These are phyloP conservation scores for Diarsia brunnea DNA, from an alignment of 2,888 invertebrate species.

Conservation along the genomic window DNA sequence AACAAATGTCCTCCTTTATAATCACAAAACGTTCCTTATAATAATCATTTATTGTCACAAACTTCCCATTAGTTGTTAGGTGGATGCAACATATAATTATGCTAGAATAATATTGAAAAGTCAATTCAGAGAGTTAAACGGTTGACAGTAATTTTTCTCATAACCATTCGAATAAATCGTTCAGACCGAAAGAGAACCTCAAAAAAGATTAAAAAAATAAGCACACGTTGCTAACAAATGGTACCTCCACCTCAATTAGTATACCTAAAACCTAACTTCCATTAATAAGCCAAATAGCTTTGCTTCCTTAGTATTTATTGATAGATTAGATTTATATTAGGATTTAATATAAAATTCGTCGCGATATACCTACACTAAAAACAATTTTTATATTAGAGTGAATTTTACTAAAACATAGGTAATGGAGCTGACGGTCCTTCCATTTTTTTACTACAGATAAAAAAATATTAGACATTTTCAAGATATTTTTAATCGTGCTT, in stretches of 20 bases:
- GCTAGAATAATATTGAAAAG: background rate
- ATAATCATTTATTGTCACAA: conserved; percentile 52
- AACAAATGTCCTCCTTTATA: background rate
- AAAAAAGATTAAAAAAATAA: background rate
- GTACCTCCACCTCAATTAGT: conserved; percentile 18
- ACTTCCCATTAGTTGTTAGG: conserved; percentile 38
- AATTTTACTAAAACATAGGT: conserved; percentile 13
- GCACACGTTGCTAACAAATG: background rate
- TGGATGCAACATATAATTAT: background rate
- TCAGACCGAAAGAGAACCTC: background rate
- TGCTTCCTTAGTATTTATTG: conserved; percentile 48
- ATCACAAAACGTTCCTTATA: no score
- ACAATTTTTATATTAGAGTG: background rate
- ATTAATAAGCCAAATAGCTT: conserved; percentile 45
- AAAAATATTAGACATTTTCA: no score
- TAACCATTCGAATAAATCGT: background rate
- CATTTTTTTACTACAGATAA: conserved; percentile 5
- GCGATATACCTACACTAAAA: background rate
- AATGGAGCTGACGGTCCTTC: background rate
- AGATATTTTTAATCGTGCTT: no score
- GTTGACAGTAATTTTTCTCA: background rate
- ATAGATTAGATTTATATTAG: conserved; percentile 22
- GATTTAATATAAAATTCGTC: conserved; percentile 3
- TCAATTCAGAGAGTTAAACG: background rate
- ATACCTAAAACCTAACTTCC: conserved; percentile 33